Evolutionary conservation across 1,140 invertebrate genomes (phyloP).

Genomic region (Procambarus virginalis): DNA sequence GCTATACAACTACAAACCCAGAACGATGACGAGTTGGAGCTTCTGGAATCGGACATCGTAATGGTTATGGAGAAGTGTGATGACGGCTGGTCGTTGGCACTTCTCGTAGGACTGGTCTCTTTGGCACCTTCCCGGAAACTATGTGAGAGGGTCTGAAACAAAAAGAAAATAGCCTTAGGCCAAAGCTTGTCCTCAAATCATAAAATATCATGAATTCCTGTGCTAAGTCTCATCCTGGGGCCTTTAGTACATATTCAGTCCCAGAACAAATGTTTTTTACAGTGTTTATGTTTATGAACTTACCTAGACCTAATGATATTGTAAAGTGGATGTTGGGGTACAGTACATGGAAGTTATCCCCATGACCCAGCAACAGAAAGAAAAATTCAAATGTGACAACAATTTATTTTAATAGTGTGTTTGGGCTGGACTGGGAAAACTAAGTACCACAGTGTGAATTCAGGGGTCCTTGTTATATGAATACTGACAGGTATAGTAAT

Average conservation of each 20-base stretch:
- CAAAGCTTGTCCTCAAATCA: constrained; percentile 17
- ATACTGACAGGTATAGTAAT: constrained; percentile 41
- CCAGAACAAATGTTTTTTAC: constrained; percentile 5
- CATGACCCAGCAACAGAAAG: neutral
- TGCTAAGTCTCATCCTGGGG: neutral
- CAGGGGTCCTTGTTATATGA: constrained; percentile 20
- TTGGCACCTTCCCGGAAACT: constrained; percentile 99
- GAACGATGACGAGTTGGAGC: constrained; percentile 96
- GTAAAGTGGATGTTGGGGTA: neutral
- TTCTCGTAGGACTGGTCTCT: constrained; percentile 91
- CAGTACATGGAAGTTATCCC: neutral
- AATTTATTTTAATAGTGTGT: neutral
- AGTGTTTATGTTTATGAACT: constrained; percentile 30
- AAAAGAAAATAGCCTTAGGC: neutral
- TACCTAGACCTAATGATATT: constrained; percentile 18
- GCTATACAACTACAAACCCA: constrained; percentile 97
- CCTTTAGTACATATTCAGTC: neutral
- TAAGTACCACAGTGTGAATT: constrained; percentile 10
- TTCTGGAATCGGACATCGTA: constrained; percentile 94
- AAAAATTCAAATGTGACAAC: neutral
- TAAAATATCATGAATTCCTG: neutral
- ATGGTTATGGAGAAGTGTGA: constrained; percentile 98
- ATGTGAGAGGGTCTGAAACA: constrained; percentile 82
- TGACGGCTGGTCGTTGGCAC: constrained; percentile 99
- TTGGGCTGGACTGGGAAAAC: neutral